Evolutionary conservation across 2,888 invertebrate species (phyloP).

Genomic region (Conomelus anceps): DNA sequence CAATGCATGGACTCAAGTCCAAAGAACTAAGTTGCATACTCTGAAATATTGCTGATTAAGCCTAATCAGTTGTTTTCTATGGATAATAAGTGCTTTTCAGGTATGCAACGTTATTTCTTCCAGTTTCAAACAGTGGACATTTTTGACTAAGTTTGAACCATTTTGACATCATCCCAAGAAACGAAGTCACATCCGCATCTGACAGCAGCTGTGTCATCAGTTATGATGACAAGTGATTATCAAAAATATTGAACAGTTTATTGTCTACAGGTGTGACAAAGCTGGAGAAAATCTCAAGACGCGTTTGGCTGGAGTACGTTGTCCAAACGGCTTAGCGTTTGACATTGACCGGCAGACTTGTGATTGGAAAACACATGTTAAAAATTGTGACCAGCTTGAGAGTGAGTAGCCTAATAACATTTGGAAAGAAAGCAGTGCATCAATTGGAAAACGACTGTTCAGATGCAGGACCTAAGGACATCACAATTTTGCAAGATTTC

Average conservation of each 20-base stretch:
- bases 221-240: background rate
- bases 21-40: too few relatives aligned
- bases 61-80: too few relatives aligned
- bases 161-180: background rate
- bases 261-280: slow-evolving; percentile 77
- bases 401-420: slow-evolving; percentile 58
- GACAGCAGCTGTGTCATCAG: background rate
- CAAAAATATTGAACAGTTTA: slow-evolving; percentile 34
- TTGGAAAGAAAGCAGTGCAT: background rate
- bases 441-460: slow-evolving; percentile 41
- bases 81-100: background rate
- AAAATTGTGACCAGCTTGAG: slow-evolving; percentile 88
- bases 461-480: too few relatives aligned
- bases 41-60: too few relatives aligned
- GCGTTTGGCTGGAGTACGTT: slow-evolving; percentile 80
- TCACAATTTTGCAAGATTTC: too few relatives aligned
- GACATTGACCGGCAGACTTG: slow-evolving; percentile 92
- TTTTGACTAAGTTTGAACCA: too few relatives aligned
- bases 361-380: slow-evolving; percentile 94
- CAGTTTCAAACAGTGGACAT: background rate
- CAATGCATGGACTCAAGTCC: too few relatives aligned
- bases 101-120: background rate
- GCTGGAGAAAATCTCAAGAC: slow-evolving; percentile 80
- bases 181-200: background rate
- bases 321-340: slow-evolving; percentile 85